A percentile compares a stretch with the other conserved stretches of the same genome.
Evolutionary conservation across 2,113 vertebrate genomes (phyloP).

Genomic region (Chlorodrepanis virens): DNA sequence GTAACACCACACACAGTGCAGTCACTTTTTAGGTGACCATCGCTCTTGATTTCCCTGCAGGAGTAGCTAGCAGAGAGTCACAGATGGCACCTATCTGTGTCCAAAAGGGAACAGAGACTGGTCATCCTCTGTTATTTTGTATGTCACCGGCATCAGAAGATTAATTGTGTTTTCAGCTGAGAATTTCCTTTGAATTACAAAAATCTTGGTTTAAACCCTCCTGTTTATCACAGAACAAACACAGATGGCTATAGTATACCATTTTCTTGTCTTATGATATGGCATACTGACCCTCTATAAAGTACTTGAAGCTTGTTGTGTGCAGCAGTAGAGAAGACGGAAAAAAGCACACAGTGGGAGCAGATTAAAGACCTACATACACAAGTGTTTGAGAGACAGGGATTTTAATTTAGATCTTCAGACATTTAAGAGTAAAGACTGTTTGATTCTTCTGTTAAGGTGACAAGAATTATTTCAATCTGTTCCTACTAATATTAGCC

Average conservation of each 20-base stretch:
- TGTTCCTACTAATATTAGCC: not conserved
- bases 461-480: not conserved
- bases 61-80: not conserved
- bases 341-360: fast-evolving
- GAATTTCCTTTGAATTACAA: not conserved
- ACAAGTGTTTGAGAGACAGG: not conserved
- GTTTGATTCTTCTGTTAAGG: not conserved
- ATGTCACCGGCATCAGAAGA: not conserved
- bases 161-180: not conserved
- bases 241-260: not conserved
- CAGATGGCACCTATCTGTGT: not conserved
- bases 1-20: not conserved
- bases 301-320: not conserved
- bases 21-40: not conserved
- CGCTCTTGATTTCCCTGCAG: not conserved
- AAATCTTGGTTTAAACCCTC: not conserved
- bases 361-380: not conserved
- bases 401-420: not conserved
- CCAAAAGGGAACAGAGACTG: not conserved
- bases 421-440: not conserved
- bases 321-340: not conserved
- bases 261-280: not conserved
- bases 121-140: not conserved
- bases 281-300: not conserved
- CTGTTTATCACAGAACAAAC: not conserved